Evolutionary conservation across 2,888 invertebrate genomes (phyloP), one percentile per base, ranked within the genome.

Genomic region (Aleiodes testaceus): DNA sequence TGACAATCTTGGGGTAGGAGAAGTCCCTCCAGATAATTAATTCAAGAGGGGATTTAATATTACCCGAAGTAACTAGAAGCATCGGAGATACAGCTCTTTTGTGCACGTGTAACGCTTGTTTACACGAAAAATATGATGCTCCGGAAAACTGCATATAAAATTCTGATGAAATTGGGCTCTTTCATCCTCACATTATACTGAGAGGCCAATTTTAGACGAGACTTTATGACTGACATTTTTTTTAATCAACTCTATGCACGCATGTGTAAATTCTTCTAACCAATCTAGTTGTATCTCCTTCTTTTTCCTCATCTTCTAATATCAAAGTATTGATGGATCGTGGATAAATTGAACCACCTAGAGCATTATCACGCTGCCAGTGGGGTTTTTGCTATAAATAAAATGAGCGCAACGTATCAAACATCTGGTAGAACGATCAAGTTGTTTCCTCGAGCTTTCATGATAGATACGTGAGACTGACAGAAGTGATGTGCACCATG

Each of bases 1-100:
- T 84, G 82, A 82, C 83, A 84, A 85, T 84, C 81, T 80, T 74
- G 75, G 72, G 64, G 74, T 76, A 75, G 76, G n/a, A 55, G 26
- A 49, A 78, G 76, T 72, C 71, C 66, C 80, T 82, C 80, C 7
- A 85, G 80, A 85, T 85, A 86, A 86, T 86, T 86, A 86, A 86
- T 86, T 85, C 85, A 86, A 84, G 86, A 84, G 79, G 80, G 81
- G 80, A 81, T 82, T 81, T 83, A 86, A 86, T 85, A 85, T 85
- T 42, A 84, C 79, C 80, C 75, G 78, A 9, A 74, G 76, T 78
- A 76, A 22, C 66, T 55, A 65, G 50, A 22, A 63, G 50, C 45
- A 30, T 18, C 22, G 18, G 45, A 18, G 47, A 20, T 61, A 65
- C 52, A 59, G 30, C 81, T 82, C 82, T 85, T 84, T 77, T 77